A percentile compares a stretch with the other conserved stretches of the same genome.
phyloP scores from a whole-genome alignment of 2,113 vertebrate genomes.

The Ceyx melanurus region DNA sequence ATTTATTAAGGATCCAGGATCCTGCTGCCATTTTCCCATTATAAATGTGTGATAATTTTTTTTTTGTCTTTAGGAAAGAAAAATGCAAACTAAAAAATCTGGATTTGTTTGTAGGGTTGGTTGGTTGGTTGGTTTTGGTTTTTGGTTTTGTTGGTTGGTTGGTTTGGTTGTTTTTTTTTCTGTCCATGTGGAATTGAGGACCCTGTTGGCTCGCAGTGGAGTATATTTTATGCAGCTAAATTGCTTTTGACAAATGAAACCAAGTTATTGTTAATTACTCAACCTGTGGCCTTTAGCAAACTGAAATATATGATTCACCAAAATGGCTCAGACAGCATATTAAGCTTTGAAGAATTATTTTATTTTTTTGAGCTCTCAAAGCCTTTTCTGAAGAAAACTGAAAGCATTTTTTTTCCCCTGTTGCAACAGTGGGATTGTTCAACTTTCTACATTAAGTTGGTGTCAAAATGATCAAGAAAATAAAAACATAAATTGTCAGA shows the following conservation, averaged over 20 bases:
- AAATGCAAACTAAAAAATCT: not conserved
- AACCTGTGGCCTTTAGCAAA: constrained; percentile 3
- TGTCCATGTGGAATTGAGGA: not conserved
- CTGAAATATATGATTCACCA: not conserved
- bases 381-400: not conserved
- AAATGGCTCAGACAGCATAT: not conserved
- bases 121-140: too few species aligned
- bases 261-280: not conserved
- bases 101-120: not conserved
- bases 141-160: not conserved
- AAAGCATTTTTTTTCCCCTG: not conserved
- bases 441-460: not conserved
- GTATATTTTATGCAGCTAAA: not conserved
- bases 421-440: not conserved
- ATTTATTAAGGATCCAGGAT: not conserved
- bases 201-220: not conserved
- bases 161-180: not conserved
- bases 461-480: not conserved
- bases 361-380: not conserved
- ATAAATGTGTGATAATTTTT: not conserved
- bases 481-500: not conserved
- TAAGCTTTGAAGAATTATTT: not conserved
- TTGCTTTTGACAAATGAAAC: constrained; percentile 48
- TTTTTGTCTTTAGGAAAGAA: not conserved
- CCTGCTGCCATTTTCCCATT: not conserved